Evolutionary conservation across 2,113 vertebrate species (phyloP), one percentile per base, ranked within the genome.

Genomic region (Burhinus bistriatus): DNA sequence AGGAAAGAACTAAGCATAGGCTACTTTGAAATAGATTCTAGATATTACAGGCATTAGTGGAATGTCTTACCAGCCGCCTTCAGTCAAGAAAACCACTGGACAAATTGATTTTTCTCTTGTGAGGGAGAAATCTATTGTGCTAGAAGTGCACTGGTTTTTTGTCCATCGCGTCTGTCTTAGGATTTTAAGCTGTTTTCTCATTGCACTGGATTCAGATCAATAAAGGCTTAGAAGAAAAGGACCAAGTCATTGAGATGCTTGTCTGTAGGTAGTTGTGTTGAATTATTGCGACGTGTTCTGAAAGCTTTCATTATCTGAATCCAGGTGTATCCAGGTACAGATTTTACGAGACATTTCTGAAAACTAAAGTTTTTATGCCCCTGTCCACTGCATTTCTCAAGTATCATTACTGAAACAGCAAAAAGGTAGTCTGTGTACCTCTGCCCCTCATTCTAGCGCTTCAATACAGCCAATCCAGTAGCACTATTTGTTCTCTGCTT

Each of bases 101-200:
- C 14, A 73, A 59, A 75, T 29, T 52, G 4, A 6, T 91, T 71
- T 94, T 87, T 38, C 7, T 75, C 19, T 44, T 68, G 30, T 64
- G 59, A 92, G 27, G 9, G 29, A 36, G 55, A 51, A 62, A 80
- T 51, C 20, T 66, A 4, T 52, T 64, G 29, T 61, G 52, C 32
- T 51, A 44, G n/a, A 40, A n/a, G 9, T 49, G 12, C 12, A 12
- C 8, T 71, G 54, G 1, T 20, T 49, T 76, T 80, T 55, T 64
- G 3, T 62, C 51, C 23, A 11, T 55, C 0, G 0, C 12, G 3
- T 42, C 15, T 82, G 30, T 47, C 10, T 76, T 75, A 30, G 15
- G 10, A 61, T 6, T 34, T 87, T 32, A 58, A 70, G 21, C 27
- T 71, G 21, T 78, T 84, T 95, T 80, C n/a, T 93, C 42, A 6